A percentile compares a stretch with the other conserved stretches of the same genome.
These are phyloP conservation scores for Odobenus rosmarus DNA, from an alignment of 2,113 vertebrate genomes.

Conservation along the genomic window DNA sequence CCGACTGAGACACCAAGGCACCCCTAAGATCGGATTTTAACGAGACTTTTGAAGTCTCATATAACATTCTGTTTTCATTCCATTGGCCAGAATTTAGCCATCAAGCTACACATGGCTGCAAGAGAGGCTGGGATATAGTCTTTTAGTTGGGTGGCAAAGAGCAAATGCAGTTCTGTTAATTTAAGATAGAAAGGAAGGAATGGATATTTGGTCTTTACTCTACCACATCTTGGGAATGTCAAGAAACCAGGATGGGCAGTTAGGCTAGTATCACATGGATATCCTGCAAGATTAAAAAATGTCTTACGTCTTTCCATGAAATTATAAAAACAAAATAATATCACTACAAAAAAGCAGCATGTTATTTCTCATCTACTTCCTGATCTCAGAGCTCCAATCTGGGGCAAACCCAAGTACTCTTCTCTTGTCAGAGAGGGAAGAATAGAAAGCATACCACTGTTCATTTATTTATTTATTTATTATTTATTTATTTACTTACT, in stretches of 20 bases:
- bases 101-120: neutral
- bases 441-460: neutral
- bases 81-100: neutral
- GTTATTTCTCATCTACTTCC: neutral
- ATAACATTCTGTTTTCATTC: neutral
- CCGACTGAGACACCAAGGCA: neutral
- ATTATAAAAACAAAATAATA: constrained; percentile 19
- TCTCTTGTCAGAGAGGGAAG: neutral
- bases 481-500: neutral
- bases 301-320: neutral
- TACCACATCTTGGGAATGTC: neutral
- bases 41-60: neutral
- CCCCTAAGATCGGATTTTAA: neutral
- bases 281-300: neutral
- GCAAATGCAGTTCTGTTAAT: neutral
- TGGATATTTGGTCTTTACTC: neutral
- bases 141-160: neutral
- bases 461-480: neutral
- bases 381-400: neutral
- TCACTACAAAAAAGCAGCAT: neutral
- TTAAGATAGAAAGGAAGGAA: neutral
- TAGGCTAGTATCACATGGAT: neutral
- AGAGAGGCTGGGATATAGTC: neutral
- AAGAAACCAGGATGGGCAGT: neutral
- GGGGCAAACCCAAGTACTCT: neutral